Evolutionary conservation across 2,888 invertebrate species (phyloP), one percentile per base, ranked within the genome.

Genomic region (Hyposoter dolosus): DNA sequence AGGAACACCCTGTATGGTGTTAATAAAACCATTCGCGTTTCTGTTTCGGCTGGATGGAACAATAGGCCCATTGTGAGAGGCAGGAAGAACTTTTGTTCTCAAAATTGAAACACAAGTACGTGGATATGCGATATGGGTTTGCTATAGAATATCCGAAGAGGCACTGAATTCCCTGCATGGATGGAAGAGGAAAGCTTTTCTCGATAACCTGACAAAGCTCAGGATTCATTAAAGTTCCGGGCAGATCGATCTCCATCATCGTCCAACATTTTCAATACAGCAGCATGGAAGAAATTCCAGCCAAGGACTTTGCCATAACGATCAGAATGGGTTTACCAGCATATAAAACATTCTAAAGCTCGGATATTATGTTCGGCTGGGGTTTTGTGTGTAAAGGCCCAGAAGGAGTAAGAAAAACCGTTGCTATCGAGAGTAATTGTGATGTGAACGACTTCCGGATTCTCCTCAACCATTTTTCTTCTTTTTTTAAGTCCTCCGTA

Each of bases 191-290:
- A 0, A 17, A 32, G 45, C 23, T 43, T 28, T 47, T 19, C 56
- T 76, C 76, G 76, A 60, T 45, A 35, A 65, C 19, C 23, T 65
- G 32, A 47, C 65, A 32, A 63, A 45, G 75, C 75, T 75, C 12
- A 65, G 76, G 28, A 35, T 63, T 63, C 75, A 75, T 63, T 75
- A 75, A 60, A 60, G 75, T 75, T 75, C 50, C 63, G 17, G 17
- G 12, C 23, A 19, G 47, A 65, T 47, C 40, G 63, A 76, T 76
- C 32, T 60, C 28, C 56, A 60, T 28, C 56, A 60, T 60, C 12
- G 28, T 60, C 9, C 56, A 4, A 60, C 56, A 60, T 60, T 60
- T 60, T 19, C 56, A 60, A 60, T 60, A 56, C 32, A 32, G 28
- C 19, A 40, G 68, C 68, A 45, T 68, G 23, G 10, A 17, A 47